Evolutionary conservation across 2,797 vertebrate genomes (phyloP), one percentile per base, ranked within the genome.

Genomic region (Rhincodon typus): DNA sequence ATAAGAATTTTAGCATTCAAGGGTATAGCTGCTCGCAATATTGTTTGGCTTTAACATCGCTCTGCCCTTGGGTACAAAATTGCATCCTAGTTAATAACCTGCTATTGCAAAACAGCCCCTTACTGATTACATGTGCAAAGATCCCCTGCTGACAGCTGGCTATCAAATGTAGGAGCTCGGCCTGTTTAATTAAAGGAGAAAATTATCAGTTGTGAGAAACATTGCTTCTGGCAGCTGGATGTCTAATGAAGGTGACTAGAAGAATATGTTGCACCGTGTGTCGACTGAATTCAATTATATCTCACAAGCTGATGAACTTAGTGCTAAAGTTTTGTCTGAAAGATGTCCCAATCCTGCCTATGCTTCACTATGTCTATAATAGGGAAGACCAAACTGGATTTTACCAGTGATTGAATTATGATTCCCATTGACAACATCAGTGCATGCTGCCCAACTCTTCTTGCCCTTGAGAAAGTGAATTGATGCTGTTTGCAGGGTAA

Each of bases 161-260:
- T 42, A 93, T 93, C 62, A 25, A 93, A 93, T 69, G 62, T 42
- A 69, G 23, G 66, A 93, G 90, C n/a, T 69, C 21, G 90, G 42
- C 62, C n/a, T 69, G 90, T 69, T 93, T 93, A 93, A 93, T 93
- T 93, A 93, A 93, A 93, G 90, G n/a, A 93, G 62, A 67, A 93
- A 93, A 93, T 93, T 93, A 93, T 69, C 90, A 93, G 62, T 69
- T 93, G 90, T 69, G 90, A 69, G 90, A 69, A 93, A 93, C 90
- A 93, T 93, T 93, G 90, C 62, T 93, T n/a, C 67, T 93, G 90
- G 69, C 62, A 93, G 90, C 90, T 93, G 90, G 90, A 25, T 93
- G 62, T 69, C 90, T 93, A 69, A 93, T 93, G 90, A 93, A 69
- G 62, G 62, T 93, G 90, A 93, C 90, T 12, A 93, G 90, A 93